Evolutionary conservation across 2,888 invertebrate genomes (phyloP).

Genomic region (Orchestes rusci): DNA sequence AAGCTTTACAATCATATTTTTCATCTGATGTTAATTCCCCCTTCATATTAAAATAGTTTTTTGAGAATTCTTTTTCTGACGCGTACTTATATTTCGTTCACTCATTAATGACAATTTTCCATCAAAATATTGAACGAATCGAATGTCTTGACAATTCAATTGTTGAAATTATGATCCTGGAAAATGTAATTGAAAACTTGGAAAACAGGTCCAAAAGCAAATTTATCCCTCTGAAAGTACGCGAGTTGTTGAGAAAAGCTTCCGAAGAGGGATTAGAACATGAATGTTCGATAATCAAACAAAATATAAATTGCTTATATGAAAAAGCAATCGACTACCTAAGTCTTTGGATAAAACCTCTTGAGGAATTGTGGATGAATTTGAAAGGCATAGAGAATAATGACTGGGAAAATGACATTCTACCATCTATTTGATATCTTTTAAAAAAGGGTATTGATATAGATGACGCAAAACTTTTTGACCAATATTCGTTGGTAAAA

Average conservation of each 20-base stretch:
- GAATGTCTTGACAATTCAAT: constrained; percentile 7
- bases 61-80: constrained; percentile 14
- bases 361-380: constrained; percentile 14
- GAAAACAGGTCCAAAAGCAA: constrained; percentile 9
- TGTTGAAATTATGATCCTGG: constrained; percentile 10
- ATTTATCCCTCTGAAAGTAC: constrained; percentile 14
- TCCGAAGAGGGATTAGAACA: constrained; percentile 11
- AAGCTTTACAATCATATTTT: constrained; percentile 14
- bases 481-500: constrained; percentile 7
- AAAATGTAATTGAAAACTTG: constrained; percentile 7
- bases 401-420: constrained; percentile 13
- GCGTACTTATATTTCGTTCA: constrained; percentile 13
- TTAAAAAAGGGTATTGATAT: constrained; percentile 10
- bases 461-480: constrained; percentile 12
- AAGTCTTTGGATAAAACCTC: constrained; percentile 9
- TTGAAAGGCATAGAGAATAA: constrained; percentile 7
- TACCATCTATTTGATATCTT: constrained; percentile 8
- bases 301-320: constrained; percentile 10
- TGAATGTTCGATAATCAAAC: constrained; percentile 8
- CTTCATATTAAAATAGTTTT: constrained; percentile 14
- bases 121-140: constrained; percentile 13
- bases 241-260: constrained; percentile 9
- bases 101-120: constrained; percentile 15
- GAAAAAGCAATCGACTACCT: constrained; percentile 11
- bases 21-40: constrained; percentile 9